Base-by-base conservation (phyloP, 1,140 invertebrate genomes). In the Calephelis nemesis region DNA sequence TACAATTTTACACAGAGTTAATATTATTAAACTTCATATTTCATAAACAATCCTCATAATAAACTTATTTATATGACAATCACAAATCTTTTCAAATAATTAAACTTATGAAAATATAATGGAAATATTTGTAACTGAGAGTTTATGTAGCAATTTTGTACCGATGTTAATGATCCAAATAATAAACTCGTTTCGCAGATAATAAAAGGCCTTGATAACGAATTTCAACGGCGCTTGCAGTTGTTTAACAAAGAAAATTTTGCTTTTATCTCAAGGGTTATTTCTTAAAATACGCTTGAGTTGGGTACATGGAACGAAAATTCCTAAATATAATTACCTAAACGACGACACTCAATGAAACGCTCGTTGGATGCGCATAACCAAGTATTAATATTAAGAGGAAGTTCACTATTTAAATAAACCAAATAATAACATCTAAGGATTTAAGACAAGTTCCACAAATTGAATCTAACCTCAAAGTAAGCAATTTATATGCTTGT, bases 161-260 rank as follows among this genome's bases (percentile, higher is more conserved):
- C 54, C 7, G 11, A 39, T 60, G 30, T 60, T 45, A 39, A 60
- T 60, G 54, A 60, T 40, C 54, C 39, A n/a, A 60, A 60, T 60
- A 60, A 60, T 40, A 60, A 60, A 40, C 54, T 60, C 30, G 10
- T 19, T 60, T 39, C 54, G 10, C 54, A 60, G 54, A 60, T 60
- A 60, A 60, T 58, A 58, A 58, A 58, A 58, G 54, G 30, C 12
- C 19, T 9, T 39, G 54, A 40, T 54, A 19, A 19, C 52, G 52
- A 54, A 54, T 54, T 54, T 54, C 52, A 10, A 15, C 3, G 52
- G 19, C 15, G 19, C 52, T 54, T 39, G 52, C 52, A 54, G 19
- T 54, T 54, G 19, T 54, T 13, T 64, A 69, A 60, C 50, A 69
- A 63, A 40, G 15, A 47, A 48, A 47, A 58, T 69, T 60, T 52